These are phyloP conservation scores for Meloe dianella DNA, from an alignment of 2,888 invertebrate genomes.

Conservation along the genomic window DNA sequence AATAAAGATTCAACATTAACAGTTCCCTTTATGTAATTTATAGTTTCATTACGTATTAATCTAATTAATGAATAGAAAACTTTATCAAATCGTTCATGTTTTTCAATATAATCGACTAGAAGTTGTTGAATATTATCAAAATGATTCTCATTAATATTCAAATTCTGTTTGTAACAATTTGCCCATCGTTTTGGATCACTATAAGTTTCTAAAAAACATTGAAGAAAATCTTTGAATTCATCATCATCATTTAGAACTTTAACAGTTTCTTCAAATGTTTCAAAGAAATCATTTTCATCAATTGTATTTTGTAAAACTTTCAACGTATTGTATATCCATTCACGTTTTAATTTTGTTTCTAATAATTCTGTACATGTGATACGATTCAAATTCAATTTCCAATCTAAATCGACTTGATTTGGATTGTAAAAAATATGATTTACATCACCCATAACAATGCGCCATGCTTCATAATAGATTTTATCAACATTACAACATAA, in stretches of 20 bases:
- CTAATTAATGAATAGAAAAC: slow-evolving; percentile 26
- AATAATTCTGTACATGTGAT: slow-evolving; percentile 18
- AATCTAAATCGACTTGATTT: slow-evolving; percentile 19
- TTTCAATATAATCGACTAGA: slow-evolving; percentile 17
- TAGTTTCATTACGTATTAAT: slow-evolving; percentile 27
- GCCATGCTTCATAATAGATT: slow-evolving; percentile 26
- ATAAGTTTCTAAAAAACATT: slow-evolving; percentile 18
- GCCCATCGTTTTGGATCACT: slow-evolving; percentile 25
- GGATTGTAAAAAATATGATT: slow-evolving; percentile 19
- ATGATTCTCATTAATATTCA: slow-evolving; percentile 12
- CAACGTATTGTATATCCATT: slow-evolving; percentile 24
- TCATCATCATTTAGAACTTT: slow-evolving; percentile 19
- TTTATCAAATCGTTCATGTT: slow-evolving; percentile 23
- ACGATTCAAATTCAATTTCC: slow-evolving; percentile 26
- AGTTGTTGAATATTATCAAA: slow-evolving; percentile 18
- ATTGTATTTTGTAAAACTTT: slow-evolving; percentile 16
- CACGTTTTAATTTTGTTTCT: slow-evolving; percentile 22
- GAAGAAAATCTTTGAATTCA: slow-evolving; percentile 24
- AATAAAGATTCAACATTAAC: slow-evolving; percentile 9
- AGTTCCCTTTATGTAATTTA: slow-evolving; percentile 17
- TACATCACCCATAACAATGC: slow-evolving; percentile 22
- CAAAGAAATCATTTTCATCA: slow-evolving; percentile 25
- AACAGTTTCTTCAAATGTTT: slow-evolving; percentile 24
- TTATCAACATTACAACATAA: slow-evolving; percentile 21
- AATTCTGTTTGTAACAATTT: slow-evolving; percentile 16